Conservation (phyloP, 1,140 invertebrate species). For the Ceratitis capitata region DNA sequence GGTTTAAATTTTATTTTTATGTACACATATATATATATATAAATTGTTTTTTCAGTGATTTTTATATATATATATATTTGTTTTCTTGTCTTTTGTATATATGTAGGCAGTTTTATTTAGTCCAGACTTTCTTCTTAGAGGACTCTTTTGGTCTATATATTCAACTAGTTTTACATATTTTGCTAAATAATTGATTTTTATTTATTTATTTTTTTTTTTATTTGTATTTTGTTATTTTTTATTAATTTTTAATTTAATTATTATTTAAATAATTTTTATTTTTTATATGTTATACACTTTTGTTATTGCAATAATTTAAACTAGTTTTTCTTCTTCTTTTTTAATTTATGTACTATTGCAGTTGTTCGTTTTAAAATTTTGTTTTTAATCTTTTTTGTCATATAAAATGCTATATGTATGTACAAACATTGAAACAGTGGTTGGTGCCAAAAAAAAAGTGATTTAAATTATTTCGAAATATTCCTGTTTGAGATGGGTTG, state of each 20-base stretch:
- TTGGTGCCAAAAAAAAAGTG: constrained; percentile 30
- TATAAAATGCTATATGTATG: constrained; percentile 28
- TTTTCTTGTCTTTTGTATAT: background rate
- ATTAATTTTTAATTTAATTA: too few relatives aligned
- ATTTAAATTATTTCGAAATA: background rate
- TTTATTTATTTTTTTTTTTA: background rate
- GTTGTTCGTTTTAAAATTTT: background rate
- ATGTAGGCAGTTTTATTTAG: constrained; percentile 38
- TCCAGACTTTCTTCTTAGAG: background rate
- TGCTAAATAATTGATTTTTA: background rate
- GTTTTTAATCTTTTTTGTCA: constrained; percentile 6
- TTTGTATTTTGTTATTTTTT: too few relatives aligned
- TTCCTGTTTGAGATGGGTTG: too few relatives aligned
- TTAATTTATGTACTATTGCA: background rate
- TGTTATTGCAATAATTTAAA: background rate
- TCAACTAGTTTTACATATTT: background rate
- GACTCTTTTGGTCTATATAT: background rate
- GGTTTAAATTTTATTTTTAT: background rate
- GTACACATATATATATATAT: background rate
- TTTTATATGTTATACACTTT: too few relatives aligned
- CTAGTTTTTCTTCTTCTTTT: background rate
- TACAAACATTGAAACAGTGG: constrained; percentile 3
- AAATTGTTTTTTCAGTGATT: background rate
- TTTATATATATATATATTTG: background rate
- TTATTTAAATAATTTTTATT: too few relatives aligned